These are phyloP conservation scores for Masticophis lateralis DNA, from an alignment of 2,797 vertebrate genomes.

Conservation along the genomic window DNA sequence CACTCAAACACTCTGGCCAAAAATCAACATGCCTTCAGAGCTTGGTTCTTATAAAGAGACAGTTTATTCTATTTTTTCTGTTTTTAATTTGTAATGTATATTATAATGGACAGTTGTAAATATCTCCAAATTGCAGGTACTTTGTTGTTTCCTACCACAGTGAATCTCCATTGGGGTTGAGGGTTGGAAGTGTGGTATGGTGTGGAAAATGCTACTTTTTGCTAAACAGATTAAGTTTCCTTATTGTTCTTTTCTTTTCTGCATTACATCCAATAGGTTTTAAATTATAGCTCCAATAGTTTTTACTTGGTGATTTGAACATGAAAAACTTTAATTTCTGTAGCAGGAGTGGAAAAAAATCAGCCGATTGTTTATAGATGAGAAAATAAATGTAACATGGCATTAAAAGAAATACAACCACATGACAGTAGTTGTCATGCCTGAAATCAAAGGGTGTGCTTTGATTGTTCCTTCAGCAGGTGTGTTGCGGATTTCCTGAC, in stretches of 20 bases:
- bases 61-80: background rate
- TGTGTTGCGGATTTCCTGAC: conserved; percentile 30
- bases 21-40: background rate
- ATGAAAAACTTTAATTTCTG: background rate
- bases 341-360: background rate
- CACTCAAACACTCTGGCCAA: background rate
- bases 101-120: background rate
- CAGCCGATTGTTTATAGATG: background rate
- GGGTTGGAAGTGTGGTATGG: background rate
- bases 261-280: background rate
- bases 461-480: conserved; percentile 39
- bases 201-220: background rate
- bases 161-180: background rate
- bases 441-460: conserved; percentile 31
- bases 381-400: background rate
- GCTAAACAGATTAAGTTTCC: background rate
- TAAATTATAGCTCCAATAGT: background rate
- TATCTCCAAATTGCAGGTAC: background rate
- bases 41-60: background rate
- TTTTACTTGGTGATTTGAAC: background rate
- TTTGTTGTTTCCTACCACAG: background rate
- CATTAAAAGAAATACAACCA: background rate
- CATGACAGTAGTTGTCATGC: conserved; percentile 32
- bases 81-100: background rate
- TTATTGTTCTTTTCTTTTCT: background rate